Evolutionary conservation across 1,140 invertebrate species (phyloP), one percentile per base, ranked within the genome.

Genomic region (Sesamia nonagrioides): DNA sequence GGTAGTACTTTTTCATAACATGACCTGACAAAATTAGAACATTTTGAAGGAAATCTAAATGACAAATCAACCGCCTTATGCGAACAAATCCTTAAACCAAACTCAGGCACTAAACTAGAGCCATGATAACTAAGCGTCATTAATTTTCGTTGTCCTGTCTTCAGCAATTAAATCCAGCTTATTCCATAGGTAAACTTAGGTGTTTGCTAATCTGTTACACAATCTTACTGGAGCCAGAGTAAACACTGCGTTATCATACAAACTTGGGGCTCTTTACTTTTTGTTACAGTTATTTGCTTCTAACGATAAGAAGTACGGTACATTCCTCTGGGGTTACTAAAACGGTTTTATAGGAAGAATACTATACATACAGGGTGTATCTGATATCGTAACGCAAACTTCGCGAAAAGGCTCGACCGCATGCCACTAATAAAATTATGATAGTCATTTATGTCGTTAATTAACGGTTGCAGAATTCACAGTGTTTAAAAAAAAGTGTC

Each of bases 101-200:
- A 42, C 33, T 63, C 37, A 5, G 56, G 9, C n/a, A 8, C 35
- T 18, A 42, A 63, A 63, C 35, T 42, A 13, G 13, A 48, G 37
- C 37, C 60, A 18, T 63, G 60, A 42, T 40, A 63, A 40, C 60
- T 63, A 17, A 63, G 63, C 18, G 50, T 68, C 63, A 48, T 68
- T 68, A 68, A 68, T 68, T 68, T 33, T 68, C 63, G 63, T 50
- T 50, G 63, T 27, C 42, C 54, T 56, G 54, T 68, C 42, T 45
- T 37, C 60, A 17, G 33, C 37, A 8, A 42, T 35, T 5, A 15
- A n/a, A 68, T 48, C 63, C 18, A 21, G 7, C 63, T 68, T 48
- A 68, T 68, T 68, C 42, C n/a, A 4, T 48, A 48, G 40, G 40
- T 48, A 68, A 48, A 68, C 40, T 68, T 68, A 68, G 42, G n/a